phyloP scores from a whole-genome alignment of 1,140 invertebrate genomes.

The Lepidurus arcticus region DNA sequence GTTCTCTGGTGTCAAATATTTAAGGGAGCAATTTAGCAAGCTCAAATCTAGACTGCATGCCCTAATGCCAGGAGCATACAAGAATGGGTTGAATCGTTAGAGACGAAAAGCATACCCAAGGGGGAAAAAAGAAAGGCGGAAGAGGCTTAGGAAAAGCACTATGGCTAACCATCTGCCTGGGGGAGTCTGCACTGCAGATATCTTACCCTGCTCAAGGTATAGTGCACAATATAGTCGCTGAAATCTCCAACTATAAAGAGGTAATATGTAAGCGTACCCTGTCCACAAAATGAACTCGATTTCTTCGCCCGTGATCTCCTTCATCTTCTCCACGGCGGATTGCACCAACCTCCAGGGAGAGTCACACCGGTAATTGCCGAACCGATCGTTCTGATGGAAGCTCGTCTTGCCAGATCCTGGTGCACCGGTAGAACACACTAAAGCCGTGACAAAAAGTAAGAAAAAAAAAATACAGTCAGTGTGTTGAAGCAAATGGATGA shows the following conservation, averaged over 20 bases:
- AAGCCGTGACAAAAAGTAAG: background rate
- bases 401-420: background rate
- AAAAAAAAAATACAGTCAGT: background rate
- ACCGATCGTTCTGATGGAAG: constrained; percentile 27
- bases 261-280: constrained; percentile 57
- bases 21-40: no score
- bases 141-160: background rate
- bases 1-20: no score
- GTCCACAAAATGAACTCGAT: constrained; percentile 86
- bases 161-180: background rate
- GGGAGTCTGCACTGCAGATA: background rate
- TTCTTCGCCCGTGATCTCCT: constrained; percentile 60
- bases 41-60: no score
- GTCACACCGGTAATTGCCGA: constrained; percentile 79
- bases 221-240: background rate
- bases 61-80: no score
- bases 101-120: background rate
- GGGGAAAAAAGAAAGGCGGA: background rate
- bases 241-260: constrained; percentile 3
- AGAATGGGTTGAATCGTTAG: no score
- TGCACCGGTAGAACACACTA: background rate
- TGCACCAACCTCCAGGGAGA: constrained; percentile 77
- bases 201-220: background rate
- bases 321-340: constrained; percentile 78
- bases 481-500: background rate